A percentile compares a stretch with the other conserved stretches of the same genome.
Evolutionary conservation across 2,888 invertebrate genomes (phyloP).

Genomic region (Adineta ricciae): DNA sequence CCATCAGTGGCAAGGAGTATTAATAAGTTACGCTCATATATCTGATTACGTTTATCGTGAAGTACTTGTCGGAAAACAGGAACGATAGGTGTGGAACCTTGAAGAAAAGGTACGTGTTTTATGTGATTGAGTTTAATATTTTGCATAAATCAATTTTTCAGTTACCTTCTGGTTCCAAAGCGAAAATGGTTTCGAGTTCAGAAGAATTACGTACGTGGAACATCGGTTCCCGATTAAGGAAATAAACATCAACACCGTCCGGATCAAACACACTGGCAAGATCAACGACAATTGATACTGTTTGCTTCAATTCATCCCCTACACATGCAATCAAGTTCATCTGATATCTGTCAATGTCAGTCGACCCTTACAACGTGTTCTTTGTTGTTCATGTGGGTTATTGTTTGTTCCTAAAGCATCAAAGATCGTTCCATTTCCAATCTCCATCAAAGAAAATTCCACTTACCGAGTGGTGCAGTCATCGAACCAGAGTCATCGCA

Average conservation of each 20-base stretch:
- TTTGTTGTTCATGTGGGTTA: not conserved
- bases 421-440: not conserved
- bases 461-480: not conserved
- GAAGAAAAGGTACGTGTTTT: not conserved
- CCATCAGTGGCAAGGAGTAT: slow-evolving; percentile 32
- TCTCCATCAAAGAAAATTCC: not conserved
- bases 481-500: not conserved
- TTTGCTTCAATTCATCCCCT: not conserved
- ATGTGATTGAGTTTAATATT: too few species aligned
- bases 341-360: too few species aligned
- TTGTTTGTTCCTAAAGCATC: not conserved
- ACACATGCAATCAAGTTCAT: too few species aligned
- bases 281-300: not conserved
- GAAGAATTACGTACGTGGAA: not conserved
- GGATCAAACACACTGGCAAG: not conserved
- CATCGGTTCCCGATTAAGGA: not conserved
- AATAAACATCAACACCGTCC: not conserved
- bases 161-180: slow-evolving; percentile 1
- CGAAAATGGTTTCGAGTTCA: not conserved
- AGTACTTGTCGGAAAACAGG: not conserved
- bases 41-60: not conserved
- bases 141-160: too few species aligned
- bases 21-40: slow-evolving; percentile 24
- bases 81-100: not conserved
- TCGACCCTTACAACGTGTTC: not conserved